Evolutionary conservation across 2,797 vertebrate genomes (phyloP), one percentile per base, ranked within the genome.

Genomic region (Enteromius radiatus): DNA sequence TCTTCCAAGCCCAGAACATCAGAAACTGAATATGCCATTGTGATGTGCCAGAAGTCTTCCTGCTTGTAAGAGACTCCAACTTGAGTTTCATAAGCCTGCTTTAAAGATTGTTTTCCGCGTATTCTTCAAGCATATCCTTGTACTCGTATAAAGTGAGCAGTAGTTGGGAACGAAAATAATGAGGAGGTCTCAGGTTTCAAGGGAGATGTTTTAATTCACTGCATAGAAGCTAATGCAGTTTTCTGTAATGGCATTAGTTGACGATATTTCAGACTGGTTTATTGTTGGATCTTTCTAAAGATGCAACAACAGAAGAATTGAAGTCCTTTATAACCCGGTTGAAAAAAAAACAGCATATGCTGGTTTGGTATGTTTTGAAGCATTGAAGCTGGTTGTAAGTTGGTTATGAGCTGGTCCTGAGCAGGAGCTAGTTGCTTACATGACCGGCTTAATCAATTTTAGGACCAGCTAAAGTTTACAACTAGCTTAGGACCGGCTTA

Each of bases 101-200:
- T 81, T 81, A 76, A 69, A 68, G 78, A 80, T 84, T 77, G 56
- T 77, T 85, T 77, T 75, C 38, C 8, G 26, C 33, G 9, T 76
- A 56, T 54, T 82, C 61, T 82, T 83, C 74, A 83, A 83, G 64
- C 81, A 36, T 83, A 83, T 83, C 81, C 67, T 61, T 77, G 64
- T 70, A n/a, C 61, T 76, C 3, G 17, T n/a, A 23, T 76, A 76
- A 81, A 82, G 31, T 67, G 65, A 59, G 64, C 52, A 47, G 36
- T 43, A 78, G 67, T 83, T 76, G 56, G 61, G 68, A 56, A 73
- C 0, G 52, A 36, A 80, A 36, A 90, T 89, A 93, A 88, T 88
- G 79, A 70, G 68, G 45, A 19, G 78, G 0, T 91, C 87, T 94
- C 90, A 70, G 36, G 47, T 93, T 92, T 92, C 92, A 89, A 78